Conservation (phyloP, 2,888 invertebrate genomes). For the Frankliniella intonsa region DNA sequence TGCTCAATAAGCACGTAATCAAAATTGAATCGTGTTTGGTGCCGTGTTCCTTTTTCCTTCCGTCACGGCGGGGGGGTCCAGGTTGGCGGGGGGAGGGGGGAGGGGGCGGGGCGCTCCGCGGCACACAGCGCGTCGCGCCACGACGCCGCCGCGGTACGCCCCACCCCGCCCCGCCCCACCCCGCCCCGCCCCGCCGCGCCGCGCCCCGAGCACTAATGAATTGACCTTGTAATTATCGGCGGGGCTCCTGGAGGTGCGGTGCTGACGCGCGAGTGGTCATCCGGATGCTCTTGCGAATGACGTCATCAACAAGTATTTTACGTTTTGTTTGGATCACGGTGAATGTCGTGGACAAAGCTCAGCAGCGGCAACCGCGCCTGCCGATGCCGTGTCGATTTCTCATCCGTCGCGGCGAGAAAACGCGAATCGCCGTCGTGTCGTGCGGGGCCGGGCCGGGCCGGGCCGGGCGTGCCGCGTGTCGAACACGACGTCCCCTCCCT, state of each 20-base stretch:
- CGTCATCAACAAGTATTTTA: too few relatives aligned
- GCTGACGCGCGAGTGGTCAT: too few relatives aligned
- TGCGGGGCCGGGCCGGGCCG: neutral
- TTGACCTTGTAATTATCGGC: conserved; percentile 1
- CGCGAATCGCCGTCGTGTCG: neutral
- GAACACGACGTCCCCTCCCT: neutral
- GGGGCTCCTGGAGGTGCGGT: too few relatives aligned
- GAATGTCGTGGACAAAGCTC: too few relatives aligned
- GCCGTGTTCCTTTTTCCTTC: conserved; percentile 22
- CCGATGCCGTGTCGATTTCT: too few relatives aligned
- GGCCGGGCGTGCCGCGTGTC: neutral
- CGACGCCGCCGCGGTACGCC: neutral
- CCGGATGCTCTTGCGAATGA: too few relatives aligned
- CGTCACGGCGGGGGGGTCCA: neutral
- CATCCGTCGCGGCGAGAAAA: neutral
- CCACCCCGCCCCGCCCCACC: neutral
- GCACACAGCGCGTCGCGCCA: neutral
- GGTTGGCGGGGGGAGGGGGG: neutral
- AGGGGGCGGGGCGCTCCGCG: neutral
- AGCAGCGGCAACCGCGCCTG: too few relatives aligned
- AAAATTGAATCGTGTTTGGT: conserved; percentile 25
- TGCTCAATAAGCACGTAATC: conserved; percentile 25
- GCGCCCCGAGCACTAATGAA: neutral
- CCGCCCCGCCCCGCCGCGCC: neutral
- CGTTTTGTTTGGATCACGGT: too few relatives aligned